phyloP scores from a whole-genome alignment of 2,797 vertebrate genomes.

The Esox masquinongy region DNA sequence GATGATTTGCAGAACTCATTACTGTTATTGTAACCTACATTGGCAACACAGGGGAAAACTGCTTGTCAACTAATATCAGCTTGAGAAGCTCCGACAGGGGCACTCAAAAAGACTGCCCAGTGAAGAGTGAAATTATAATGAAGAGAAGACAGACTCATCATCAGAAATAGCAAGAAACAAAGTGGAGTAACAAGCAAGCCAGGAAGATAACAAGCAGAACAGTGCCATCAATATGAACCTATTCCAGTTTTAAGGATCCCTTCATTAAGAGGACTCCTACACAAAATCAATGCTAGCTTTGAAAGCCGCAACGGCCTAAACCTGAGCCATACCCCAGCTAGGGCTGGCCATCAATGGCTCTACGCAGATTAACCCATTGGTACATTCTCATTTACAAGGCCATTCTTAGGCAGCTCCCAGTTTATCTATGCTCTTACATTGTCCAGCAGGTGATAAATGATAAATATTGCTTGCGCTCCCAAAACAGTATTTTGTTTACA shows the following conservation, averaged over 20 bases:
- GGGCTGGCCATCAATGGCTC: no score
- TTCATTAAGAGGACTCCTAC: not conserved
- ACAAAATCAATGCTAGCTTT: not conserved
- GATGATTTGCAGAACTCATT: conserved; percentile 11
- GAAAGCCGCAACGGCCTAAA: not conserved
- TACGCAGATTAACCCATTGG: no score
- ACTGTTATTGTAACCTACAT: conserved; percentile 22
- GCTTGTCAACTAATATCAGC: conserved; percentile 25
- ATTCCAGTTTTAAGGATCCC: not conserved
- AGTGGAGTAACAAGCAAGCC: conserved; percentile 10
- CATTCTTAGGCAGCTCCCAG: no score
- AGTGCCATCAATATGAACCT: conserved; percentile 12
- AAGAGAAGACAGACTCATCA: conserved; percentile 34
- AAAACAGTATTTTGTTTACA: no score
- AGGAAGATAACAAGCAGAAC: conserved; percentile 44
- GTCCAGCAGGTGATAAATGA: no score
- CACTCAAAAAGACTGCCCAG: conserved; percentile 35
- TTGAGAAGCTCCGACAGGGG: conserved; percentile 20
- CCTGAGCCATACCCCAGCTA: not conserved
- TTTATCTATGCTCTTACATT: no score
- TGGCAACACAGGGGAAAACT: conserved; percentile 26
- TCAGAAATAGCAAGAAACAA: conserved; percentile 22
- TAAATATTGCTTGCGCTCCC: no score
- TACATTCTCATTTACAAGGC: no score
- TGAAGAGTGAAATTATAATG: conserved; percentile 56